These are phyloP conservation scores for Ophioninae sp. DNA, from an alignment of 2,888 invertebrate species.

Conservation along the genomic window DNA sequence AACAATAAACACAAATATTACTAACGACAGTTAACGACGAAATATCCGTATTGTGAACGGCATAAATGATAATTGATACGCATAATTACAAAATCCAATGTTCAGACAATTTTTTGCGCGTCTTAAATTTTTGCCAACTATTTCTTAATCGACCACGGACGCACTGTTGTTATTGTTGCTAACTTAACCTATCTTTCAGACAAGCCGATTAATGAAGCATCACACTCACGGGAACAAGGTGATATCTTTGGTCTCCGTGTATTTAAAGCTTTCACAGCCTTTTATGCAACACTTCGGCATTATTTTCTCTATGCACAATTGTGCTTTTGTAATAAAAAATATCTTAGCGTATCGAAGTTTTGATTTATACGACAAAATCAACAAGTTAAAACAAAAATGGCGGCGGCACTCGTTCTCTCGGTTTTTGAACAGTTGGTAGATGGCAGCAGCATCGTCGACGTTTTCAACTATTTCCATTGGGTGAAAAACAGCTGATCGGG, in stretches of 20 bases:
- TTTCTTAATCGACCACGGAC: neutral
- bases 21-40: neutral
- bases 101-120: neutral
- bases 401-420: neutral
- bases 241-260: conserved; percentile 42
- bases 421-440: neutral
- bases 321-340: neutral
- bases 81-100: neutral
- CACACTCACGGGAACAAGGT: conserved; percentile 64
- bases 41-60: neutral
- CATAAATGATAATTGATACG: neutral
- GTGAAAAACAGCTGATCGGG: conserved; percentile 18
- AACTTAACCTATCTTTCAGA: conserved; percentile 24
- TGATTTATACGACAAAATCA: neutral
- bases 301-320: conserved; percentile 12
- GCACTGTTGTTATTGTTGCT: neutral
- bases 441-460: conserved; percentile 10
- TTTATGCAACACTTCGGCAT: conserved; percentile 64
- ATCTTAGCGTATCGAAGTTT: neutral
- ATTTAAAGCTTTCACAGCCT: conserved; percentile 61
- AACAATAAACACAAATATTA: conserved; percentile 7
- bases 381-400: neutral
- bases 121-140: neutral
- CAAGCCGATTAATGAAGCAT: neutral
- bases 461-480: conserved; percentile 30